Evolutionary conservation across 2,113 vertebrate species (phyloP).

Genomic region (Naja naja): DNA sequence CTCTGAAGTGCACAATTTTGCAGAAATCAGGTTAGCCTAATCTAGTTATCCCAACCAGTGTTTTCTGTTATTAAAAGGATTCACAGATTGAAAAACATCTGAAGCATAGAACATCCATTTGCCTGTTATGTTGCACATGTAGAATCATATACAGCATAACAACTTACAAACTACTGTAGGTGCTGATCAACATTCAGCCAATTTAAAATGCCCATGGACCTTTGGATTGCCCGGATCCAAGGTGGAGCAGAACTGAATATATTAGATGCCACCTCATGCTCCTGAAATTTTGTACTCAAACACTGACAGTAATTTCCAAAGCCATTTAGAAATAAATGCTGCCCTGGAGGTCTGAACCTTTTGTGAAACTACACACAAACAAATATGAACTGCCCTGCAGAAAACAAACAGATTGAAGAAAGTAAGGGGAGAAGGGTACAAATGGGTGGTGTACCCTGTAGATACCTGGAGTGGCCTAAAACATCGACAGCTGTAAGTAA

Average conservation of each 20-base stretch:
- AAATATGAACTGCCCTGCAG: neutral
- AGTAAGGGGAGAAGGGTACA: neutral
- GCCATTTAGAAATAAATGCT: slow-evolving; percentile 28
- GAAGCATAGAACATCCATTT: neutral
- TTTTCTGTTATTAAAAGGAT: neutral
- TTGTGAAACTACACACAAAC: neutral
- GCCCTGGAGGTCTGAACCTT: neutral
- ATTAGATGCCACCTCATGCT: slow-evolving; percentile 20
- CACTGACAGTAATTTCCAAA: slow-evolving; percentile 38
- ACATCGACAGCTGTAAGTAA: neutral
- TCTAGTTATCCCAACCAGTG: neutral
- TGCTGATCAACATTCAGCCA: neutral
- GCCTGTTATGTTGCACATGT: neutral
- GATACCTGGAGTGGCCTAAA: neutral
- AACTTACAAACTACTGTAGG: neutral
- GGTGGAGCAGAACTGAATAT: neutral
- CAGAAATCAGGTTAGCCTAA: neutral
- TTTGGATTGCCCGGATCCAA: slow-evolving; percentile 1
- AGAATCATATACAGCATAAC: neutral
- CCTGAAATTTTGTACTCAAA: slow-evolving; percentile 9
- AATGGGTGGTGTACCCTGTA: neutral
- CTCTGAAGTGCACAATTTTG: neutral
- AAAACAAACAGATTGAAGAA: neutral
- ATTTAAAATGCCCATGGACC: neutral
- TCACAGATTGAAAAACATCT: neutral